Conservation (phyloP, 1,140 invertebrate genomes). For the Drosophila obscura region DNA sequence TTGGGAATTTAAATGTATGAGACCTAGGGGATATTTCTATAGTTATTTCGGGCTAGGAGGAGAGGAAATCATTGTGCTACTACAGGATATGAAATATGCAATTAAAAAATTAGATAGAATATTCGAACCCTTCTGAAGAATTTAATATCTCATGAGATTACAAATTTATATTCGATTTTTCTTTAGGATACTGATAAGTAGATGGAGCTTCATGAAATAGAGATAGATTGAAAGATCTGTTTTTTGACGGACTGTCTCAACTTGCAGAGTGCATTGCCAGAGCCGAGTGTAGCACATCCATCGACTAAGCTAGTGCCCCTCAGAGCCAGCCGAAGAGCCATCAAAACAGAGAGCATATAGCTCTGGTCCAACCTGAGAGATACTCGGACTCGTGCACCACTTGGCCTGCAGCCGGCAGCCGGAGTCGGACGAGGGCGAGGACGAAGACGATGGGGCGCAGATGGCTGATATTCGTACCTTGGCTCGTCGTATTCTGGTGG, state of each 20-base stretch:
- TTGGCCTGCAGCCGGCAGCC: conserved; percentile 41
- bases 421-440: conserved; percentile 26
- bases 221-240: neutral
- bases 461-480: conserved; percentile 38
- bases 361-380: conserved; percentile 26
- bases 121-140: no score
- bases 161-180: no score
- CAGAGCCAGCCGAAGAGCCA: conserved; percentile 35
- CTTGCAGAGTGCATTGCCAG: neutral
- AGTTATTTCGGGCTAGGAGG: no score
- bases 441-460: conserved; percentile 15
- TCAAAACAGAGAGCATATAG: conserved; percentile 57
- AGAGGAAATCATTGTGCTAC: no score
- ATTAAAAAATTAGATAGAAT: no score
- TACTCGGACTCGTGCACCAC: conserved; percentile 43
- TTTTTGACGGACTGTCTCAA: neutral
- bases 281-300: conserved; percentile 15
- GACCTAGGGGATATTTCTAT: no score
- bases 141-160: no score
- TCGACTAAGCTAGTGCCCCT: conserved; percentile 11
- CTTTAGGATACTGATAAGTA: no score
- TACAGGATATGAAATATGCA: no score
- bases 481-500: conserved; percentile 43
- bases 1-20: no score
- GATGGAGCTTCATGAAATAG: no score